phyloP scores from a whole-genome alignment of 2,888 invertebrate species.

The Hydrotaea cyrtoneurina region DNA sequence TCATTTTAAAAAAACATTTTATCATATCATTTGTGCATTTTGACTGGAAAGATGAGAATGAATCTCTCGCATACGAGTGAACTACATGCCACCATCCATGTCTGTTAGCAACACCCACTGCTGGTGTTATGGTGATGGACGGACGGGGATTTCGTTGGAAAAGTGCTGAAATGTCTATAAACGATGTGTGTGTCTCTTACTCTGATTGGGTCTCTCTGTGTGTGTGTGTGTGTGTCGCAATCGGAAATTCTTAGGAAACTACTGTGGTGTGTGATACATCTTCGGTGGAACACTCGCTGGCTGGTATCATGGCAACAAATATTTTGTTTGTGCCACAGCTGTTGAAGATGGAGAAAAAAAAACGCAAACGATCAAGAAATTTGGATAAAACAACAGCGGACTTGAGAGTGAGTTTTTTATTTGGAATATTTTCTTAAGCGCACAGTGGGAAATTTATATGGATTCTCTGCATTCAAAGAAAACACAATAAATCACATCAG shows the following conservation, averaged over 20 bases:
- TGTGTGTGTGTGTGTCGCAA: slow-evolving; percentile 48
- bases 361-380: neutral
- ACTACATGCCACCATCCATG: neutral
- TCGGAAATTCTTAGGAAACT: slow-evolving; percentile 43
- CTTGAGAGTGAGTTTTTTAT: too few relatives aligned
- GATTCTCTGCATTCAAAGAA: slow-evolving; percentile 9
- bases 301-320: slow-evolving; percentile 5
- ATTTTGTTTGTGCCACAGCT: slow-evolving; percentile 49
- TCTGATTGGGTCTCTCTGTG: slow-evolving; percentile 14
- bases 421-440: neutral
- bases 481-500: slow-evolving; percentile 27
- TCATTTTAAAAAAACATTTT: slow-evolving; percentile 39
- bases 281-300: neutral
- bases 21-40: slow-evolving; percentile 16
- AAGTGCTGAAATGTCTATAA: slow-evolving; percentile 34
- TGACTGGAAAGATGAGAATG: neutral
- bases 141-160: slow-evolving; percentile 17
- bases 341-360: slow-evolving; percentile 29
- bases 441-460: neutral
- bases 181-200: slow-evolving; percentile 17
- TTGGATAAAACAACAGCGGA: neutral
- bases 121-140: neutral
- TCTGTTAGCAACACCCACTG: slow-evolving; percentile 23
- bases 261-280: neutral
- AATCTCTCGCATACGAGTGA: too few relatives aligned